phyloP scores from a whole-genome alignment of 2,113 vertebrate genomes.

The Cranoglanis bouderius region DNA sequence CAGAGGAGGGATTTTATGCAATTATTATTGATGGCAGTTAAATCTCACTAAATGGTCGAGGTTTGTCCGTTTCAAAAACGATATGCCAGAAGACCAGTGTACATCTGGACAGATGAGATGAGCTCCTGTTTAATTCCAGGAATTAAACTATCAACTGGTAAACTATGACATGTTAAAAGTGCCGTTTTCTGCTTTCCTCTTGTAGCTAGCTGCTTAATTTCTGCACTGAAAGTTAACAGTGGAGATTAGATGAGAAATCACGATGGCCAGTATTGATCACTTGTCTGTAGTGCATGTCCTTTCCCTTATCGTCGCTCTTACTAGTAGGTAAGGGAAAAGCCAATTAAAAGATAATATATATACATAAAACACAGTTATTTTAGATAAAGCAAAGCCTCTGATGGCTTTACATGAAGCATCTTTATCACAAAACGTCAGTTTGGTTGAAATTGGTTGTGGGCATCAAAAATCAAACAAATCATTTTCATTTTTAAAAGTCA shows the following conservation, averaged over 20 bases:
- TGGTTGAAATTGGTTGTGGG: neutral
- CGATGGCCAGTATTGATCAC: neutral
- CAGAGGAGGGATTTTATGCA: neutral
- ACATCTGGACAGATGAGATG: neutral
- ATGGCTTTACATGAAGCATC: neutral
- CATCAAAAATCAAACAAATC: neutral
- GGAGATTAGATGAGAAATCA: neutral
- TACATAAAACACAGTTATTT: neutral
- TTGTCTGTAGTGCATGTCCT: neutral
- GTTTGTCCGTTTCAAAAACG: neutral
- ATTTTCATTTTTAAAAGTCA: neutral
- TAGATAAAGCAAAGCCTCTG: neutral
- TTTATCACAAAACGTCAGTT: neutral
- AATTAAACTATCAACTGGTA: neutral
- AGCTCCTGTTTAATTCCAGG: neutral
- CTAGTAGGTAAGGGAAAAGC: neutral
- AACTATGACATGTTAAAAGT: neutral
- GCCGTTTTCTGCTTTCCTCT: neutral
- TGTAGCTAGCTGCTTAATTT: neutral
- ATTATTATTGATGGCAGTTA: neutral
- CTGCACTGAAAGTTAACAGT: neutral
- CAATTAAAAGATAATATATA: neutral
- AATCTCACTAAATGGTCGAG: too few relatives aligned
- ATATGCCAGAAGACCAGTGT: neutral
- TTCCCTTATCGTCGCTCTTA: neutral